These are phyloP conservation scores for Alouatta palliata DNA, from an alignment of 2,113 vertebrate species.

Conservation along the genomic window DNA sequence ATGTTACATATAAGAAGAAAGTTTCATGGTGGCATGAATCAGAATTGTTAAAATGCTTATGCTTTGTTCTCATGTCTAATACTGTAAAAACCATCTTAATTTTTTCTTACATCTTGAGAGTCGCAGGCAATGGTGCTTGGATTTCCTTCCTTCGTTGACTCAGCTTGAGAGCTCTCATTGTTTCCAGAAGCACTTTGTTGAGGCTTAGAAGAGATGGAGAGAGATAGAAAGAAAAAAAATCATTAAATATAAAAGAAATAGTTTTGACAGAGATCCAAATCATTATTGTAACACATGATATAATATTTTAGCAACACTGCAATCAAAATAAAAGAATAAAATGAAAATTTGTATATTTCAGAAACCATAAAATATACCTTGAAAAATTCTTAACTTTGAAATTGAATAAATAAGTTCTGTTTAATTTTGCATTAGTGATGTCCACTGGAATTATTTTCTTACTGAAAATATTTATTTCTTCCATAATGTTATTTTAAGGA, in stretches of 20 bases:
- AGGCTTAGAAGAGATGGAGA: not conserved
- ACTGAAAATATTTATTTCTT: not conserved
- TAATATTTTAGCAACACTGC: not conserved
- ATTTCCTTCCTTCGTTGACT: constrained; percentile 77
- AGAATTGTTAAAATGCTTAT: not conserved
- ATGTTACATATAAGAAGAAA: not conserved
- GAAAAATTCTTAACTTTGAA: not conserved
- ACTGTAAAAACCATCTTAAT: not conserved
- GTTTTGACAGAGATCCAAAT: not conserved
- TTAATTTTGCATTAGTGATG: not conserved
- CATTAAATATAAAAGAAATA: not conserved
- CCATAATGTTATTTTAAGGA: not conserved
- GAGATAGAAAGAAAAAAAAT: not conserved
- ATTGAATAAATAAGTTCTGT: not conserved
- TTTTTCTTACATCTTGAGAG: constrained; percentile 83
- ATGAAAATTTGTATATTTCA: not conserved
- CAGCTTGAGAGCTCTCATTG: constrained; percentile 59
- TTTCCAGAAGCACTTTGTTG: constrained; percentile 67
- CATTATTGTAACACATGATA: not conserved
- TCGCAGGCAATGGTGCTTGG: constrained; percentile 73
- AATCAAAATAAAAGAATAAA: not conserved
- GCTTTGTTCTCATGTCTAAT: not conserved
- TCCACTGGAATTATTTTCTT: not conserved
- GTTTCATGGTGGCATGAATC: not conserved
- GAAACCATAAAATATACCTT: not conserved